A percentile compares a stretch with the other conserved stretches of the same genome.
Evolutionary conservation across 2,888 invertebrate species (phyloP).

Genomic region (Nephrotoma appendiculata): DNA sequence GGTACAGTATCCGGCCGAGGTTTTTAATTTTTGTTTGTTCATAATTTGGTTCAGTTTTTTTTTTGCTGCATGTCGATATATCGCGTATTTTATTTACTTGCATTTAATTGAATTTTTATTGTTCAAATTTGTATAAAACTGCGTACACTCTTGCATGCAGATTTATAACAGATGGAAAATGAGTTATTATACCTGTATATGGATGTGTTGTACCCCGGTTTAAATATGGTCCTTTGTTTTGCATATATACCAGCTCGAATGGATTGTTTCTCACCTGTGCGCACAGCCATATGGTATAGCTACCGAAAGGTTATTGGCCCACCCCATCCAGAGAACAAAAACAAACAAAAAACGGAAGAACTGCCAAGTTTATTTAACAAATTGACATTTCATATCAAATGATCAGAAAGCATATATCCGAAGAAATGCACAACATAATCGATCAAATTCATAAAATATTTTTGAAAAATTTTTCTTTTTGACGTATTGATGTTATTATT

Average conservation of each 20-base stretch:
- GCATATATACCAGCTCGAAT: not conserved
- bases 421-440: not conserved
- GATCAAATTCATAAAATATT: not conserved
- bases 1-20: not conserved
- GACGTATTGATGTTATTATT: not conserved
- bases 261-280: not conserved
- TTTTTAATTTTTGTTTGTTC: not conserved
- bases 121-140: not conserved
- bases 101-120: not conserved
- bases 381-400: not conserved
- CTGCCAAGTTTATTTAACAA: not conserved
- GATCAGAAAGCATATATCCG: not conserved
- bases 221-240: not conserved
- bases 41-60: not conserved
- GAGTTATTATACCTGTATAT: no score
- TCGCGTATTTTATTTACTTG: not conserved
- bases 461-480: not conserved
- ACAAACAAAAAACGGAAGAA: not conserved
- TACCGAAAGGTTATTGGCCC: not conserved
- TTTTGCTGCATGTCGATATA: not conserved
- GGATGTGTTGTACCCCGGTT: no score
- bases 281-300: not conserved
- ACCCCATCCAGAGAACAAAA: not conserved
- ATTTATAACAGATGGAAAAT: no score
- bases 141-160: no score